Percentiles rank a stretch among this genome's conserved stretches.
Evolutionary conservation across 2,113 vertebrate genomes (phyloP).

Genomic region (Campylomormyrus numenius): DNA sequence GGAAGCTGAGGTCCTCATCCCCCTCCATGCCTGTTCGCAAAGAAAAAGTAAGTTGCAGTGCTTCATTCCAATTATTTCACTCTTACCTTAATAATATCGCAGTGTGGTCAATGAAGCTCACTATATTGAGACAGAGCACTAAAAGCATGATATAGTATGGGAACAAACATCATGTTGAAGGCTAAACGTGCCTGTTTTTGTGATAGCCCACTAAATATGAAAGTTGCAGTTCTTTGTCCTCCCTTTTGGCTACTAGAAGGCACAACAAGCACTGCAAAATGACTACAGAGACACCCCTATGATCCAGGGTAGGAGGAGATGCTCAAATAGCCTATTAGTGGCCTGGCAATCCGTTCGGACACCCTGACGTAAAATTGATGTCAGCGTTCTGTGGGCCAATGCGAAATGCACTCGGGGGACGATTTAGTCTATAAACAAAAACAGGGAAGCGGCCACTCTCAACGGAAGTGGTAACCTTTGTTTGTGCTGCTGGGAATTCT

Average conservation of each 20-base stretch:
- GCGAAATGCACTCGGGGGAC: background rate
- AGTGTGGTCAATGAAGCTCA: background rate
- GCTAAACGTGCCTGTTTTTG: background rate
- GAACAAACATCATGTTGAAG: background rate
- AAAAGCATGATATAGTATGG: background rate
- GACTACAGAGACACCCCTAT: background rate
- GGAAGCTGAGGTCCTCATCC: constrained; percentile 76
- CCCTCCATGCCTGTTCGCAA: constrained; percentile 70
- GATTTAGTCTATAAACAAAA: background rate
- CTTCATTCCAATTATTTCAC: background rate
- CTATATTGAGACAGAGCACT: background rate
- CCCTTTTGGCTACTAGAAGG: background rate
- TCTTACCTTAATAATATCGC: background rate
- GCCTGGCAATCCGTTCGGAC: background rate
- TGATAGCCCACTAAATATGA: background rate
- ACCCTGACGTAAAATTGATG: background rate
- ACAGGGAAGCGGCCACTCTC: background rate
- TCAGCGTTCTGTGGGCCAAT: background rate
- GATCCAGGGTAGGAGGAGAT: background rate
- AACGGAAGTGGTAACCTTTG: background rate
- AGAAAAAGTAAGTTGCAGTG: background rate
- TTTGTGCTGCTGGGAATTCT: background rate
- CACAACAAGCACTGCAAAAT: background rate
- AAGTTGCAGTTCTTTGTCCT: background rate
- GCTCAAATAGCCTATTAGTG: background rate